Base-by-base conservation (phyloP, 2,797 vertebrate genomes). In the Scyliorhinus canicula region DNA sequence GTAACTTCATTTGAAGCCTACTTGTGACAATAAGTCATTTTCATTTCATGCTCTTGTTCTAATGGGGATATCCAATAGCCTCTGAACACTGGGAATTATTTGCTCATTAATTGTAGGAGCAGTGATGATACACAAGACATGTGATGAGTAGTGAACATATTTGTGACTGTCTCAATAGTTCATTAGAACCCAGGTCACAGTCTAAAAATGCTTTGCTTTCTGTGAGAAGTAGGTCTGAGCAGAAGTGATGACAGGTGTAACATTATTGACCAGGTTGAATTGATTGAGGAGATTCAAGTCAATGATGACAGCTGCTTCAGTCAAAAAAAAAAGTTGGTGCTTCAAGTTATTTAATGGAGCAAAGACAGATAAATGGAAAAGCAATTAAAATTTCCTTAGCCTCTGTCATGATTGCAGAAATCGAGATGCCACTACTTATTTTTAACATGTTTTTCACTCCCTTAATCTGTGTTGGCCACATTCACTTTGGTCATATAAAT, bases 41-140 rank as follows among this genome's bases (percentile, higher is more conserved):
- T n/a, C n/a, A 31, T 2, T 50, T 52, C 47, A 99, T 0, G 99
- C 99, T 96, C 99, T 99, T 96, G 99, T 99, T 96, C 98, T 99
- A 95, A 99, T 99, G 99, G 99, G 99, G 1, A 99, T 99, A 96
- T 99, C 99, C 71, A 99, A 99, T 0, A 99, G 99, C 0, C 99
- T 99, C 93, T 99, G 99, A 63, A 99, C 99, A 0, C 97, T 99
- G 85, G 99, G 99, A 95, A 99, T 99, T 99, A 98, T 99, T 95
- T 99, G 99, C 95, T 99, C 99, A 0, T 97, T 99, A 94, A 99
- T 99, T n/a, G 99, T 99, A 2, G 99, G 99, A 90, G 98, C 98
- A 26, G 97, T 99, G 97, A 99, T 99, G 0, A 99, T 97, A 96
- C 97, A 99, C 96, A 99, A 99, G 98, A 99, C 99, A 98, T 95